Evolutionary conservation across 2,797 vertebrate species (phyloP).

Genomic region (Synaphobranchus kaupii): DNA sequence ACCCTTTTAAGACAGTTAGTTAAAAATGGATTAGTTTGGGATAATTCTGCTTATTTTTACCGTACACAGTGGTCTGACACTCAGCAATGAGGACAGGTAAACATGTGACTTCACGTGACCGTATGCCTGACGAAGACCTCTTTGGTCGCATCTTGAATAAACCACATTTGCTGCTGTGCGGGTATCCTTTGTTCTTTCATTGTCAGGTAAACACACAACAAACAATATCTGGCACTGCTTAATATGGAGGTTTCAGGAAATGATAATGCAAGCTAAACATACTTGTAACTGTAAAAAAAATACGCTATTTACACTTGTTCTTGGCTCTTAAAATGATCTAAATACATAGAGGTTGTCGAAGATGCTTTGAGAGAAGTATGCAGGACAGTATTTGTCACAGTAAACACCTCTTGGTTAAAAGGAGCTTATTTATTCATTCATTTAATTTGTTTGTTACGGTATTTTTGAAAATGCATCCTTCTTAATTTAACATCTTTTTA

Average conservation of each 20-base stretch:
- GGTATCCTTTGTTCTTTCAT: too few relatives aligned
- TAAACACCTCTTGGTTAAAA: background rate
- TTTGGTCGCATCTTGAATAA: too few relatives aligned
- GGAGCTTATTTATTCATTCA: background rate
- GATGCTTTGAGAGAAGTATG: background rate
- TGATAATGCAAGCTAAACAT: background rate
- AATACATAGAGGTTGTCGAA: background rate
- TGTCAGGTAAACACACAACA: background rate
- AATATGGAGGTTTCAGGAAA: conserved; percentile 20
- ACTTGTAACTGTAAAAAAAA: background rate
- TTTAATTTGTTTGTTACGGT: background rate
- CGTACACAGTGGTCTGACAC: background rate
- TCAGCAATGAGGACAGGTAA: background rate
- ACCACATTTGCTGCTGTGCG: too few relatives aligned
- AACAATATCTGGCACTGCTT: background rate
- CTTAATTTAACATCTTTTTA: background rate
- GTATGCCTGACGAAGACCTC: too few relatives aligned
- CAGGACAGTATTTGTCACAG: background rate
- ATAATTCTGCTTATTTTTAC: conserved; percentile 1
- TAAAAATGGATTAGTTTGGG: conserved; percentile 2
- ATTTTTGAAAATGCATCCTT: background rate
- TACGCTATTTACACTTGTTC: background rate
- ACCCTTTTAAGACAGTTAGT: conserved; percentile 26
- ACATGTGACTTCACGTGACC: too few relatives aligned
- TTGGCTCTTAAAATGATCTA: background rate